Conservation (phyloP, 2,797 vertebrate species). For the Hydrolagus colliei region DNA sequence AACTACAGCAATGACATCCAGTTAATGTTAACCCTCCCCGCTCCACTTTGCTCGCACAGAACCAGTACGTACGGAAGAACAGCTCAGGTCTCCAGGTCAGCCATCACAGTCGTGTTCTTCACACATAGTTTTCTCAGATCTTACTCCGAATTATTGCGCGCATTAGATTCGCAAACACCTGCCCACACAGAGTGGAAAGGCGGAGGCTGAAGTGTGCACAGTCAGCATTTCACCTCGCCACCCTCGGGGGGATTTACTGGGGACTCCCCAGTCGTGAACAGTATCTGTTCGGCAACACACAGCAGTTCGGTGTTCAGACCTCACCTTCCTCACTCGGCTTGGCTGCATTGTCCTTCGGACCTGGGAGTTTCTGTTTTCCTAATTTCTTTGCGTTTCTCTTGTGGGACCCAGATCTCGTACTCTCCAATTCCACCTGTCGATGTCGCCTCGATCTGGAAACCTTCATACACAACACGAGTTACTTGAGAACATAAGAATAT, state of each 20-base stretch:
- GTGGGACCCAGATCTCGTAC: slow-evolving; percentile 42
- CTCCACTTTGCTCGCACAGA: too few species aligned
- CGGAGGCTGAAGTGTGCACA: too few species aligned
- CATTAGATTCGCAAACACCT: neutral
- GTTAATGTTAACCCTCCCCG: too few species aligned
- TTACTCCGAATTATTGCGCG: neutral
- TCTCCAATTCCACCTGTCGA: slow-evolving; percentile 54
- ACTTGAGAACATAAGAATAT: neutral
- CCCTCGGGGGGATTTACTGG: neutral
- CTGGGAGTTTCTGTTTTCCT: neutral
- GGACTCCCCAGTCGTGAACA: neutral
- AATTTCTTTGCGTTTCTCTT: slow-evolving; percentile 37
- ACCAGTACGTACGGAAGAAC: too few species aligned
- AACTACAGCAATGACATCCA: too few species aligned
- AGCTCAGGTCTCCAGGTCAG: too few species aligned
- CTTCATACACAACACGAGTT: slow-evolving; percentile 46
- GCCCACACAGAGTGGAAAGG: neutral
- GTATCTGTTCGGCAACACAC: neutral
- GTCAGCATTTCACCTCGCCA: neutral
- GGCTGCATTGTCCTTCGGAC: neutral
- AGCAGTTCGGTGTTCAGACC: neutral
- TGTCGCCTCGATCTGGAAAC: slow-evolving; percentile 65
- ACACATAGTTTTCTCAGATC: neutral
- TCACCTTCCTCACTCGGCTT: neutral
- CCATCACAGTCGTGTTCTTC: too few species aligned